phyloP scores from a whole-genome alignment of 2,113 vertebrate genomes.

The Rhea americana region DNA sequence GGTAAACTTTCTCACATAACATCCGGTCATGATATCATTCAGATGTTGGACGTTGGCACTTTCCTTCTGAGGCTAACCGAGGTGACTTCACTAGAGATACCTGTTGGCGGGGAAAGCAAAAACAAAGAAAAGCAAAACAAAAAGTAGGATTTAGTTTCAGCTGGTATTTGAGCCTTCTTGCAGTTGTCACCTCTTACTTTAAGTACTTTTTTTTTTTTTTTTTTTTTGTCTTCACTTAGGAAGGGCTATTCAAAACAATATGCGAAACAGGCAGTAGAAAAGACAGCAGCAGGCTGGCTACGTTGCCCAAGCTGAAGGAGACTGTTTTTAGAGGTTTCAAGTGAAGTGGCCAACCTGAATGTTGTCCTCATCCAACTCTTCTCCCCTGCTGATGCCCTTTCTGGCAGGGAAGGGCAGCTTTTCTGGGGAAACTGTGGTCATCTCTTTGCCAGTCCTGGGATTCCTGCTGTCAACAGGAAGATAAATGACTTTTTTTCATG shows the following conservation, averaged over 20 bases:
- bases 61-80: not conserved
- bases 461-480: not conserved
- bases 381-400: not conserved
- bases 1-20: not conserved
- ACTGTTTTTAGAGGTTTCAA: not conserved
- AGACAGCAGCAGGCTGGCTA: not conserved
- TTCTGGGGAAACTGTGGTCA: not conserved
- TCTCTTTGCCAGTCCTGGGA: not conserved
- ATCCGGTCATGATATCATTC: not conserved
- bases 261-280: not conserved
- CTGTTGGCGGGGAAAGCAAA: not conserved
- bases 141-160: not conserved
- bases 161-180: not conserved
- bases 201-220: not conserved
- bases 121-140: not conserved
- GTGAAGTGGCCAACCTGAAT: accelerated
- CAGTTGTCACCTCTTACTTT: not conserved
- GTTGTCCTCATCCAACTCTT: not conserved
- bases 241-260: not conserved
- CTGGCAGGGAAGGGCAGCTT: not conserved
- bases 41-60: not conserved
- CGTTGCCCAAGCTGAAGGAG: not conserved
- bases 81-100: not conserved
- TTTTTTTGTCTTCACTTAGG: not conserved
- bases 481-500: not conserved